A percentile compares a stretch with the other conserved stretches of the same genome.
These are phyloP conservation scores for Epirrita christyi DNA, from an alignment of 2,888 invertebrate genomes.

Conservation along the genomic window DNA sequence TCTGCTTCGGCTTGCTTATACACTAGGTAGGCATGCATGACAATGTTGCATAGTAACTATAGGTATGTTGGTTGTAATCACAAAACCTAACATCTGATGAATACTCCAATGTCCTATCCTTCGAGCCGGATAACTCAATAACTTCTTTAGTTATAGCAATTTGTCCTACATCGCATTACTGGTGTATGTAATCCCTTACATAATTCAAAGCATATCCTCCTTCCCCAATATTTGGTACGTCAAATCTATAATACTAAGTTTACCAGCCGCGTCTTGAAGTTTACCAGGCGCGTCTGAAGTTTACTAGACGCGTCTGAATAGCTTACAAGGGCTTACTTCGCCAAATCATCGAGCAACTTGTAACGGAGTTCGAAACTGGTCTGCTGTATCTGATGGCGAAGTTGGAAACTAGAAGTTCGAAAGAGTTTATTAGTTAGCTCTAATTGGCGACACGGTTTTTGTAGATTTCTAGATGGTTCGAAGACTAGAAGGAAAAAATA, in stretches of 20 bases:
- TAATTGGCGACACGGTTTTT: constrained; percentile 28
- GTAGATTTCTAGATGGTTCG: constrained; percentile 3
- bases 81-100: neutral
- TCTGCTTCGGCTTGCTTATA: too few species aligned
- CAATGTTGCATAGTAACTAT: too few species aligned
- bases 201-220: constrained; percentile 6
- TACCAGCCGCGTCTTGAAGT: constrained; percentile 10
- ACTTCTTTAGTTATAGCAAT: neutral
- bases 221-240: constrained; percentile 13
- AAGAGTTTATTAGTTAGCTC: constrained; percentile 29
- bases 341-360: constrained; percentile 26
- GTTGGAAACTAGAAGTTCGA: constrained; percentile 29
- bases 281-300: constrained; percentile 12
- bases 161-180: neutral
- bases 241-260: constrained; percentile 23
- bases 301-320: constrained; percentile 22
- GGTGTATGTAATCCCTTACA: neutral
- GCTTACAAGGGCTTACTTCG: constrained; percentile 17
- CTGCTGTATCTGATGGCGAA: constrained; percentile 35
- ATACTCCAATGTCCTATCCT: neutral
- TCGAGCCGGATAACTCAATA: neutral
- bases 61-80: too few species aligned
- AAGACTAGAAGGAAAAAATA: neutral
- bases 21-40: too few species aligned
- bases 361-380: constrained; percentile 19